These are phyloP conservation scores for Micronycteris hirsuta DNA, from an alignment of 2,113 vertebrate species.

Conservation along the genomic window DNA sequence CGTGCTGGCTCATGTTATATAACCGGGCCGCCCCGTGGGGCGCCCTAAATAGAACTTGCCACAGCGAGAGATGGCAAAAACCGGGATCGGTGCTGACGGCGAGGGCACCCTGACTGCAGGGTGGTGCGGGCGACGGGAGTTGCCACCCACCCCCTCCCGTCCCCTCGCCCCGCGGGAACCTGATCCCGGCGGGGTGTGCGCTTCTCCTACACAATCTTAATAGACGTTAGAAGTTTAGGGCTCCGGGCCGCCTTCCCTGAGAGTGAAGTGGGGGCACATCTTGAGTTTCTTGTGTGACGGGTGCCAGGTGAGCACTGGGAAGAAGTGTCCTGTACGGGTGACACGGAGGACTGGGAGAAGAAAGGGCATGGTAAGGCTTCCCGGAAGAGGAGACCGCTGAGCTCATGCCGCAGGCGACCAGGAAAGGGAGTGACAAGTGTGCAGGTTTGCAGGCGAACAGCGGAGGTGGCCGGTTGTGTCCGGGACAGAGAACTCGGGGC, in stretches of 20 bases:
- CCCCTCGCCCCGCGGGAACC: background rate
- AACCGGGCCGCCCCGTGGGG: conserved; percentile 73
- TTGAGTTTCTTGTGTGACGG: background rate
- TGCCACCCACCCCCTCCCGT: background rate
- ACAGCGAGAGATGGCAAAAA: conserved; percentile 67
- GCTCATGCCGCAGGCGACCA: background rate
- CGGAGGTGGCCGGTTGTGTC: background rate
- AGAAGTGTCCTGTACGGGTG: background rate
- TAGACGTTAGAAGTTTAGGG: background rate
- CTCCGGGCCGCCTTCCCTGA: background rate
- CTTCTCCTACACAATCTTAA: background rate
- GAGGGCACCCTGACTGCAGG: background rate
- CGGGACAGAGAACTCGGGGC: background rate
- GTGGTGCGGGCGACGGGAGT: conserved; percentile 3
- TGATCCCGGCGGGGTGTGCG: background rate
- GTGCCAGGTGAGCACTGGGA: background rate
- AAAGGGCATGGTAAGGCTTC: background rate
- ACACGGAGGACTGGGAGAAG: background rate
- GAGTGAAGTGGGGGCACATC: background rate
- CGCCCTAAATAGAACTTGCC: conserved; percentile 74
- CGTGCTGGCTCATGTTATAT: conserved; percentile 56
- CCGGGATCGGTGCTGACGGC: conserved; percentile 40
- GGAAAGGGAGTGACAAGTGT: background rate
- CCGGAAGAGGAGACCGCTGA: background rate
- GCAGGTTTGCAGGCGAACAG: background rate